Conservation (phyloP, 2,888 invertebrate species). For the Cantharis nigra region DNA sequence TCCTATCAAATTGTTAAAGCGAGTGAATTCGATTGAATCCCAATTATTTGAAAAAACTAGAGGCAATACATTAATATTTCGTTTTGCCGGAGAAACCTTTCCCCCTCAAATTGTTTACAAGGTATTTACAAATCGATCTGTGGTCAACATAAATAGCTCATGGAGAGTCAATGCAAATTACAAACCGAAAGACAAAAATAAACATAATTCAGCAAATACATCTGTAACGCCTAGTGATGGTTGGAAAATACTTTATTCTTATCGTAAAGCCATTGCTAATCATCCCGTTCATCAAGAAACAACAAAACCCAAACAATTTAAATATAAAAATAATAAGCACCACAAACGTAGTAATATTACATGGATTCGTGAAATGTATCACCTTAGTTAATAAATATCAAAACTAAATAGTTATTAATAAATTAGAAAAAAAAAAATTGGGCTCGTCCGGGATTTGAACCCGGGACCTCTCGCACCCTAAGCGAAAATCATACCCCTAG, state of each 20-base stretch:
- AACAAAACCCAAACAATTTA: background rate
- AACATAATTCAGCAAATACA: background rate
- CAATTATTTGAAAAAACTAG: conserved; percentile 37
- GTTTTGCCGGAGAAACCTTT: conserved; percentile 41
- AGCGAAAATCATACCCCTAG: conserved; percentile 73
- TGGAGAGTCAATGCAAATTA: conserved; percentile 1
- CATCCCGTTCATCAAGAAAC: background rate
- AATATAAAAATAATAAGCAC: conserved; percentile 1
- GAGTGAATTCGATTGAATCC: conserved; percentile 28
- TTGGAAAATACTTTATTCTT: conserved; percentile 27
- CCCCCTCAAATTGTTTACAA: conserved; percentile 46
- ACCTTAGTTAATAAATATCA: background rate
- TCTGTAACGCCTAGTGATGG: background rate
- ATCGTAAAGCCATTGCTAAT: background rate
- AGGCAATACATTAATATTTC: conserved; percentile 37
- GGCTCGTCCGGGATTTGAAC: conserved; percentile 65
- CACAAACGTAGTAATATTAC: conserved; percentile 11
- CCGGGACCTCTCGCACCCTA: conserved; percentile 67
- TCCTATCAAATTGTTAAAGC: conserved; percentile 33
- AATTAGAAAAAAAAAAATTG: conserved; percentile 37
- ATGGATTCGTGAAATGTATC: conserved; percentile 20
- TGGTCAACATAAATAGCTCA: conserved; percentile 6
- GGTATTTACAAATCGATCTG: conserved; percentile 31
- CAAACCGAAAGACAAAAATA: background rate
- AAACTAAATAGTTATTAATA: background rate